phyloP scores from a whole-genome alignment of 2,797 vertebrate genomes.

The Chromis chromis region DNA sequence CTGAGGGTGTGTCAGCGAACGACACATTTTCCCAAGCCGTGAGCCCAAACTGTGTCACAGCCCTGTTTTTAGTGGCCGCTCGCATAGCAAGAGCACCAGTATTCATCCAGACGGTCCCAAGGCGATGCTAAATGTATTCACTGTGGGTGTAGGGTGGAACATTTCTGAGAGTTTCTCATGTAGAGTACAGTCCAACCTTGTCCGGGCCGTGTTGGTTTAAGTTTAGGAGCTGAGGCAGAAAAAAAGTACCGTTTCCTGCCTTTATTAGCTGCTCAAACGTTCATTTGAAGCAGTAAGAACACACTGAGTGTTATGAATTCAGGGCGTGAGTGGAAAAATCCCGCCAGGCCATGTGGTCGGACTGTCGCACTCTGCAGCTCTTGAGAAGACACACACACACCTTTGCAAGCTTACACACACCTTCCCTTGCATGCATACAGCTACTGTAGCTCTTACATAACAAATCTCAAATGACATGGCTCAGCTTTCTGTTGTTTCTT shows the following conservation, averaged over 20 bases:
- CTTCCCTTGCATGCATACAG: constrained; percentile 29
- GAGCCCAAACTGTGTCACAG: constrained; percentile 47
- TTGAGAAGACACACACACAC: constrained; percentile 32
- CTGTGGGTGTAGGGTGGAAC: constrained; percentile 45
- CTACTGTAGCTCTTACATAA: constrained; percentile 41
- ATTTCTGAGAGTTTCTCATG: constrained; percentile 38
- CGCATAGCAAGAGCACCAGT: constrained; percentile 33
- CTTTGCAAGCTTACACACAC: constrained; percentile 38
- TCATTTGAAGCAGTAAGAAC: constrained; percentile 28
- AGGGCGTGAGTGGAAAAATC: constrained; percentile 59
- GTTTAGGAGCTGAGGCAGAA: constrained; percentile 34
- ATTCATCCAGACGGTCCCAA: constrained; percentile 61
- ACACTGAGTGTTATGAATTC: constrained; percentile 41
- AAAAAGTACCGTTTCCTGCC: constrained; percentile 61
- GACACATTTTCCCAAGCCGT: constrained; percentile 36
- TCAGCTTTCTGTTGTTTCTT: constrained; percentile 12
- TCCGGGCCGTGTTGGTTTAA: constrained; percentile 53
- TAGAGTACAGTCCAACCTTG: constrained; percentile 65
- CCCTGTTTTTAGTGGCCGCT: constrained; percentile 55
- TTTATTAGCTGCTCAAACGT: constrained; percentile 65
- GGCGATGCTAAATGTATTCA: constrained; percentile 50
- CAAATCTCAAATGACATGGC: constrained; percentile 23
- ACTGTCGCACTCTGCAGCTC: constrained; percentile 36
- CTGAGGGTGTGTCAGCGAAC: constrained; percentile 49
- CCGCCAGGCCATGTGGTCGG: constrained; percentile 23